phyloP scores from a whole-genome alignment of 2,797 vertebrate genomes.

The Gobio occitaniae region DNA sequence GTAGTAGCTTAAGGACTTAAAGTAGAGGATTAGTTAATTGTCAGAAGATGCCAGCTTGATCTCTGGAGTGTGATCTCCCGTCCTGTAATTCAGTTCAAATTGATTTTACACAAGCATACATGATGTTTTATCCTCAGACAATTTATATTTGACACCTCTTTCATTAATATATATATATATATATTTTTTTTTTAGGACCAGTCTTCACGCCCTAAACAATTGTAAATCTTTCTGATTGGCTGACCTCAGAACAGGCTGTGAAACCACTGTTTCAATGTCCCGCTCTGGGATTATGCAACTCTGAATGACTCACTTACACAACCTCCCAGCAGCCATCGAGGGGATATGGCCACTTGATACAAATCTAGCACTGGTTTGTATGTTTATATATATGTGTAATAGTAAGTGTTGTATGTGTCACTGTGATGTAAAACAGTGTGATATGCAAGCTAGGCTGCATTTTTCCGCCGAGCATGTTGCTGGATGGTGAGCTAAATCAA shows the following conservation, averaged over 20 bases:
- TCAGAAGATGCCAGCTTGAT: neutral
- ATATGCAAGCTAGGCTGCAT: neutral
- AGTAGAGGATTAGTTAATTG: slow-evolving; percentile 6
- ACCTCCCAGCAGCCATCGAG: slow-evolving; percentile 17
- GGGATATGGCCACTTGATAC: slow-evolving; percentile 40
- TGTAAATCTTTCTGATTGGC: neutral
- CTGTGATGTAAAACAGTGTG: slow-evolving; percentile 23
- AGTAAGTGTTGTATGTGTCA: slow-evolving; percentile 11
- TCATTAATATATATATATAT: neutral
- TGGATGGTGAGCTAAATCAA: neutral
- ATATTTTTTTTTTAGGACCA: neutral
- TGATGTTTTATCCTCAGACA: neutral
- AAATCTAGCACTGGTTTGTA: slow-evolving; percentile 27
- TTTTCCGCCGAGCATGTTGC: neutral
- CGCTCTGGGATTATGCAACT: slow-evolving; percentile 32
- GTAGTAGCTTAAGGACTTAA: neutral
- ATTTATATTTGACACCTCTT: neutral
- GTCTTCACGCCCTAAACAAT: neutral
- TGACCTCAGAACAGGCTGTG: slow-evolving; percentile 3
- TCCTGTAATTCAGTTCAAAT: slow-evolving; percentile 6
- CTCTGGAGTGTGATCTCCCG: neutral
- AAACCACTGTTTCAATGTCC: slow-evolving; percentile 9
- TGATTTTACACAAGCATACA: neutral
- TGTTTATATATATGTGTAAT: slow-evolving; percentile 15
- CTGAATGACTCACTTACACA: slow-evolving; percentile 48